phyloP scores from a whole-genome alignment of 2,113 vertebrate species.

The Brienomyrus brachyistius region DNA sequence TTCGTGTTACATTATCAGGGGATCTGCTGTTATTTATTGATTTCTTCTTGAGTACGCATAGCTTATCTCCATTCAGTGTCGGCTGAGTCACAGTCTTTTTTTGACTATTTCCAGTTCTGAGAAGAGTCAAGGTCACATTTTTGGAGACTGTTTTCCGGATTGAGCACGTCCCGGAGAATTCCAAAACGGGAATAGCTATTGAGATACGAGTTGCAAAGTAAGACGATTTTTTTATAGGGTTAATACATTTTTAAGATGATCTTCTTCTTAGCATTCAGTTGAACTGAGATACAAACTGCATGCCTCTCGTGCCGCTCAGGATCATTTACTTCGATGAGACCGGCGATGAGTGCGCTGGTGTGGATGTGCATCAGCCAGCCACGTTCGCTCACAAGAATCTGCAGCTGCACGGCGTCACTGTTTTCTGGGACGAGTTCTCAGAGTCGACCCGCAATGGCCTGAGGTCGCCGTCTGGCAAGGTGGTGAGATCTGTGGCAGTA shows the following conservation, averaged over 20 bases:
- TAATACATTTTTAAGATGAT: not conserved
- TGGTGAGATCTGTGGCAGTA: conserved; percentile 56
- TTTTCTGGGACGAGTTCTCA: conserved; percentile 94
- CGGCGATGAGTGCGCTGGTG: conserved; percentile 75
- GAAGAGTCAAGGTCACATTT: conserved; percentile 94
- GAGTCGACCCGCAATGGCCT: conserved; percentile 75
- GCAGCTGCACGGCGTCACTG: conserved; percentile 78
- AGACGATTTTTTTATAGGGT: conserved; percentile 28
- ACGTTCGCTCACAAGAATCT: conserved; percentile 90
- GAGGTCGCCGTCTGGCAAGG: conserved; percentile 74
- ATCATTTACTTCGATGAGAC: conserved; percentile 90
- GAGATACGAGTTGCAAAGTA: conserved; percentile 89
- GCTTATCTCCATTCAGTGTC: not conserved
- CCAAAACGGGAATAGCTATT: conserved; percentile 90
- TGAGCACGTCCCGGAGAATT: conserved; percentile 89
- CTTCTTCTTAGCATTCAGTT: not conserved
- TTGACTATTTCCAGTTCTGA: conserved; percentile 68
- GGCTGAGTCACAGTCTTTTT: conserved; percentile 17
- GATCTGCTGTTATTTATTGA: not conserved
- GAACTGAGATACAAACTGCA: not conserved
- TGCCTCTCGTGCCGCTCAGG: conserved; percentile 54
- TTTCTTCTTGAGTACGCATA: not conserved
- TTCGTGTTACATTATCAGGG: not conserved
- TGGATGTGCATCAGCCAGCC: conserved; percentile 88
- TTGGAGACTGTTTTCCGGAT: conserved; percentile 87